phyloP scores from a whole-genome alignment of 1,140 invertebrate species.

The Hormaphis cornu region DNA sequence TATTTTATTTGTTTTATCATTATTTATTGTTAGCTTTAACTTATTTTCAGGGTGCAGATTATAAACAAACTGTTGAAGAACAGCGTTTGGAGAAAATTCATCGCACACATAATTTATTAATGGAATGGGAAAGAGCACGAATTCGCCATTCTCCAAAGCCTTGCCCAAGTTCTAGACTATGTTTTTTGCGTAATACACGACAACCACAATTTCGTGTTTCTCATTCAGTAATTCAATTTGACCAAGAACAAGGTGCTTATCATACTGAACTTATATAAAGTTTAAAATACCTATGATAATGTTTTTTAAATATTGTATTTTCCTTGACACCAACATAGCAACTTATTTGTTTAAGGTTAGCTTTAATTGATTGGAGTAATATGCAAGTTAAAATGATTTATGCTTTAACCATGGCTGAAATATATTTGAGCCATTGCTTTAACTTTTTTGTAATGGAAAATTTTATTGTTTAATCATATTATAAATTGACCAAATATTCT shows the following conservation, averaged over 20 bases:
- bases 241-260: slow-evolving; percentile 23
- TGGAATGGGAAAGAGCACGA: slow-evolving; percentile 25
- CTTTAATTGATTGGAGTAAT: not conserved
- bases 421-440: too few species aligned
- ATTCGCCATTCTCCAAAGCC: slow-evolving; percentile 9
- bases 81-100: slow-evolving; percentile 23
- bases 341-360: not conserved
- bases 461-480: too few species aligned
- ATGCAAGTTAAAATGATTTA: not conserved
- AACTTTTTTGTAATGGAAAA: too few species aligned
- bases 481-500: too few species aligned
- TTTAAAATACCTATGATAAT: too few species aligned
- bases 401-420: too few species aligned
- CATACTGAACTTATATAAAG: slow-evolving; percentile 27
- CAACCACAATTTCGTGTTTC: slow-evolving; percentile 4
- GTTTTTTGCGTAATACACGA: not conserved
- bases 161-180: slow-evolving; percentile 1
- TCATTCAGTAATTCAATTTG: slow-evolving; percentile 17
- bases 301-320: not conserved
- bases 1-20: not conserved
- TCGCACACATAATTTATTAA: slow-evolving; percentile 5
- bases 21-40: not conserved
- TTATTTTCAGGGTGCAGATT: slow-evolving; percentile 7
- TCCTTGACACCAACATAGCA: too few species aligned
- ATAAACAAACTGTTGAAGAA: slow-evolving; percentile 22